A percentile compares a stretch with the other conserved stretches of the same genome.
phyloP scores from a whole-genome alignment of 37 sponge, comb jelly and placozoan genomes.

The Ephydatia muelleri region DNA sequence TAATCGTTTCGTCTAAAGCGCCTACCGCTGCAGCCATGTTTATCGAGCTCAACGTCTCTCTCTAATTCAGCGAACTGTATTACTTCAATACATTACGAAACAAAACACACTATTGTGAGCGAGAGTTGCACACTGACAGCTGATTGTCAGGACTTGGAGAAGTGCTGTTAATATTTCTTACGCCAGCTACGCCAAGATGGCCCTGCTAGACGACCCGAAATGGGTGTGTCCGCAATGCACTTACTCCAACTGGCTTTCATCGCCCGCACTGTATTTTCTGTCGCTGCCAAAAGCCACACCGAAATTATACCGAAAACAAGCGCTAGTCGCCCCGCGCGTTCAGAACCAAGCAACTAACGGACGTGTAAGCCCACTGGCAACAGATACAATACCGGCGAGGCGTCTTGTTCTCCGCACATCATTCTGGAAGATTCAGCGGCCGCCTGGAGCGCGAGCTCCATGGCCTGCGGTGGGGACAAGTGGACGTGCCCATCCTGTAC shows the following conservation, averaged over 20 bases:
- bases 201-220: neutral
- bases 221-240: constrained; percentile 70
- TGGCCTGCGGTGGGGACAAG: constrained; percentile 25
- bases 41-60: neutral
- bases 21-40: constrained; percentile 79
- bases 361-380: neutral
- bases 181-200: neutral
- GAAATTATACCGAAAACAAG: constrained; percentile 41
- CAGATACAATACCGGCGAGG: neutral
- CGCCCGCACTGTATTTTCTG: constrained; percentile 47
- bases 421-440: neutral
- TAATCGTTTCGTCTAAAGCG: constrained; percentile 81
- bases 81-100: neutral
- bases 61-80: constrained; percentile 6
- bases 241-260: constrained; percentile 55
- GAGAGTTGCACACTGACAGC: neutral
- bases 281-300: constrained; percentile 33
- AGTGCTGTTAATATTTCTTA: neutral
- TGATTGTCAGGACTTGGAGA: constrained; percentile 24
- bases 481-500: constrained; percentile 85
- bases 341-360: constrained; percentile 17
- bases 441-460: neutral
- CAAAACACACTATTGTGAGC: neutral
- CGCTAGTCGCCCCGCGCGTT: constrained; percentile 9
- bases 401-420: constrained; percentile 1